Percentiles rank a stretch among this genome's conserved stretches.
Conservation (phyloP, 2,888 invertebrate genomes). For the Spilosoma lubricipeda region DNA sequence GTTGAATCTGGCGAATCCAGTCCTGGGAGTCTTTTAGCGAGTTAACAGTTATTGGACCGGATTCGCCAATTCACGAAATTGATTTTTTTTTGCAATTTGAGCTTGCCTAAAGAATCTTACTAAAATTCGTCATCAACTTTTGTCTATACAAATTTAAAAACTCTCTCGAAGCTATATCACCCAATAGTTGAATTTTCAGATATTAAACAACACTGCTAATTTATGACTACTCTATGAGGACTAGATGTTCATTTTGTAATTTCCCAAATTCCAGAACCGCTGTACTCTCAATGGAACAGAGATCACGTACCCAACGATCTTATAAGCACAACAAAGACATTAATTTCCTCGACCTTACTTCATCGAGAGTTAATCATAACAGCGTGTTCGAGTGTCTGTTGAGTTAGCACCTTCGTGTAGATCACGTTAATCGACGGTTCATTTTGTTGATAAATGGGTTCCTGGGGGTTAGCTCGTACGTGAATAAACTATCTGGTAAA, state of each 20-base stretch:
- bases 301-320: conserved; percentile 5
- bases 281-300: background rate
- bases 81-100: too few species aligned
- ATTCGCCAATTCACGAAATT: too few species aligned
- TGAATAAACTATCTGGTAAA: conserved; percentile 49
- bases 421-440: conserved; percentile 58
- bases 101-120: too few species aligned
- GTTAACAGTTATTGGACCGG: too few species aligned
- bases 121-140: too few species aligned
- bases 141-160: too few species aligned
- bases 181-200: background rate
- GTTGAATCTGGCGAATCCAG: too few species aligned
- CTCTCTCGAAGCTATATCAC: too few species aligned
- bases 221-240: background rate
- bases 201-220: background rate
- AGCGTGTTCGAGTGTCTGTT: conserved; percentile 47
- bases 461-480: conserved; percentile 37
- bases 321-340: conserved; percentile 19
- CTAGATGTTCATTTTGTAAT: conserved; percentile 1
- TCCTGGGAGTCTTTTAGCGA: too few species aligned
- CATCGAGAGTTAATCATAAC: conserved; percentile 54
- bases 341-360: conserved; percentile 32
- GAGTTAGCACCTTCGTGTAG: conserved; percentile 51
- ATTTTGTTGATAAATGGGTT: conserved; percentile 57
- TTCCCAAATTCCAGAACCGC: background rate